Evolutionary conservation across 2,113 vertebrate genomes (phyloP), one percentile per base, ranked within the genome.

Genomic region (Hippocampus mohnikei): DNA sequence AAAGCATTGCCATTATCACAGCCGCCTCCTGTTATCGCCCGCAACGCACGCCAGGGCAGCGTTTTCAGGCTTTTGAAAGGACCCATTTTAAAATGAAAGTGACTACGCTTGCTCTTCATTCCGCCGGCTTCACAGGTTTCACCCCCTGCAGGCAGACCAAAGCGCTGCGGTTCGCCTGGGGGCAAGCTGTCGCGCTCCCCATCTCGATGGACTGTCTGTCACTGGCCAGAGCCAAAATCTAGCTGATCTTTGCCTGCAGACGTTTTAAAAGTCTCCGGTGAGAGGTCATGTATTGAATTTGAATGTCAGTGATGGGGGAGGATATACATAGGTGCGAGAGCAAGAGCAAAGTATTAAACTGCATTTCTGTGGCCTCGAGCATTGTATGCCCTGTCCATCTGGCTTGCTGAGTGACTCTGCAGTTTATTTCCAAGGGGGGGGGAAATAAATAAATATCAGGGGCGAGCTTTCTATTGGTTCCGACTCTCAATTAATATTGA

Each of bases 281-380:
- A 90, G 88, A 91, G 91, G 91, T 91, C 89, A 89, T 74, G 84
- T 83, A 89, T 85, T 87, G 88, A 91, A 91, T 90, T 89, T 86
- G 85, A 88, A 83, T 85, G 82, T 82, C 87, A 84, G 86, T 78
- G 82, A 85, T 87, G 73, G 85, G 80, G 80, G 87, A 86, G 69
- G 75, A 74, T 85, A 81, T 87, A 82, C 85, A 74, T 83, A 80
- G 80, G 87, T 84, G 80, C 79, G 74, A 74, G 76, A 85, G 79
- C 82, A 82, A 84, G 87, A 78, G 75, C 37, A 73, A 60, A 85
- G 86, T 85, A 83, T 89, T 84, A 89, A 89, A 89, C 82, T 86
- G 84, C 73, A 74, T 88, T 89, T 88, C 84, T 81, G 78, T 77
- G 87, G 79, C 87, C 89, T 88, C 75, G 52, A 87, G 84, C 78